Evolutionary conservation across 2,888 invertebrate genomes (phyloP), one percentile per base, ranked within the genome.

Genomic region (Lysandra coridon): DNA sequence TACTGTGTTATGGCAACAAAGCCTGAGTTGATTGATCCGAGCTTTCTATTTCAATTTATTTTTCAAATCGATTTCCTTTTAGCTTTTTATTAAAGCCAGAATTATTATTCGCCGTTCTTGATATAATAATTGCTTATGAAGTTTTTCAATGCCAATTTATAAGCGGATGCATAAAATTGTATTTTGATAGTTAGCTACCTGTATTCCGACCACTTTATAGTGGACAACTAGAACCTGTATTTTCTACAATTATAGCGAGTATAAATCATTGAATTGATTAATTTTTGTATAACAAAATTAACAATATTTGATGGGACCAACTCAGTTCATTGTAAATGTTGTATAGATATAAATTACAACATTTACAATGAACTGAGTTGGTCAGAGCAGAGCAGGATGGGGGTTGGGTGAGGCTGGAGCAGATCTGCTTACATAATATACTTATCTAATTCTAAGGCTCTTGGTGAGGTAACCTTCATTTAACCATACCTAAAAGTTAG

Each of bases 61-160:
- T 74, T 75, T 76, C 7, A 17, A 57, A 76, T 76, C 17, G 76
- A 76, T 76, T 57, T 76, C 23, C 12, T 57, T 76, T 57, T 76
- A 33, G 49, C 1, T 76, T 44, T 74, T 44, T 74, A 74, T 74
- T 74, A 44, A 12, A 33, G n/a, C 23, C 23, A 73, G 14, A 37
- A 73, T 30, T 73, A 49, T 49, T 40, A 74, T 44, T 74, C 40
- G 74, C 40, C 74, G 44, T 74, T 74, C 74, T 74, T 74, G n/a
- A 74, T 74, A 44, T 74, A 23, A 74, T 69, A 37, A 69, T 69
- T 69, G 69, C 17, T 33, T 69, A 37, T 69, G 33, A 4, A 37
- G 17, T 69, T 69, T 17, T 37, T 37, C 69, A 69, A 69, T 33
- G 69, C 69, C 69, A 69, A 69, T 69, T 69, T 37, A 69, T 37